These are phyloP conservation scores for Sinotaia quadrata DNA, from an alignment of 2,888 invertebrate species.

Conservation along the genomic window DNA sequence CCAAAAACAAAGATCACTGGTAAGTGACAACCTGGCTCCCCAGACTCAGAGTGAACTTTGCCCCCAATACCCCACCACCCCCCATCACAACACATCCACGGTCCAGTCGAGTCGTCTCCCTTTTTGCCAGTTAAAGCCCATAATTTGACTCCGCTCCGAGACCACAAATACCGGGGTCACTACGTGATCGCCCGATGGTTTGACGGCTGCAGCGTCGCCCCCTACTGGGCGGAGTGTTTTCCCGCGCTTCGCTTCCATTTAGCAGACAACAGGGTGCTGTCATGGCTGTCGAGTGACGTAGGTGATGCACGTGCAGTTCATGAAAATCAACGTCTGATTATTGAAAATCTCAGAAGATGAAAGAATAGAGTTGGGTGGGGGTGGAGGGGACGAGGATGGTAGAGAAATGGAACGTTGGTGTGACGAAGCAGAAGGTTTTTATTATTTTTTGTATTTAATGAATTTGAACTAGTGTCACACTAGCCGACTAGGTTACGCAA, in stretches of 20 bases:
- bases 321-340: not conserved
- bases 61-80: too few species aligned
- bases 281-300: conserved; percentile 13
- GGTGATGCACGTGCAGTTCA: conserved; percentile 18
- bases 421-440: not conserved
- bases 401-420: not conserved
- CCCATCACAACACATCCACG: too few species aligned
- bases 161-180: conserved; percentile 14
- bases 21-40: too few species aligned
- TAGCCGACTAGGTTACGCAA: too few species aligned
- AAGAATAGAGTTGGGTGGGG: not conserved
- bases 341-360: not conserved
- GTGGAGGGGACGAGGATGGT: not conserved
- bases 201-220: conserved; percentile 22
- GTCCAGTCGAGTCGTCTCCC: too few species aligned
- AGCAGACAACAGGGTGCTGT: conserved; percentile 25
- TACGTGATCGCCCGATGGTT: conserved; percentile 23
- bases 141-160: not conserved
- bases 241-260: conserved; percentile 26
- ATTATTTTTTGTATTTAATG: not conserved
- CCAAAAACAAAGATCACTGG: too few species aligned
- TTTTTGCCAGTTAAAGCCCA: too few species aligned
- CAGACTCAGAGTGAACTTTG: too few species aligned
- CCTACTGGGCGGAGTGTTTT: conserved; percentile 1
- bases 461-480: not conserved